Conservation (phyloP, 2,888 invertebrate genomes). For the Pseudococcus longispinus region DNA sequence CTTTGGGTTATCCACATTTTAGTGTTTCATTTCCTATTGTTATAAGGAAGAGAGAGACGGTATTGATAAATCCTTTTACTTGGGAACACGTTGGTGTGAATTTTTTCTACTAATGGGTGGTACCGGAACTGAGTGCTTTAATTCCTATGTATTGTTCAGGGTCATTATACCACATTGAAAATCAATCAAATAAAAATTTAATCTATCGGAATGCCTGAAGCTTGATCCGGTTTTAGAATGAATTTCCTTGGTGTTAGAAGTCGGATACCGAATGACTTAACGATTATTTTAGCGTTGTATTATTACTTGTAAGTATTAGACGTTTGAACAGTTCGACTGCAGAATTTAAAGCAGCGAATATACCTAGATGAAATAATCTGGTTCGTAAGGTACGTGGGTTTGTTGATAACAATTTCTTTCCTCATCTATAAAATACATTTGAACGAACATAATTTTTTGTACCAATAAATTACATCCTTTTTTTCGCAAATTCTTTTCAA, state of each 20-base stretch:
- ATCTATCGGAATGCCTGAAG: not conserved
- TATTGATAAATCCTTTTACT: not conserved
- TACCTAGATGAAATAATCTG: too few species aligned
- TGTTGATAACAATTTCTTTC: not conserved
- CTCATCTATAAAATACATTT: not conserved
- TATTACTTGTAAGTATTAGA: too few species aligned
- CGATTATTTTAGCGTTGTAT: not conserved
- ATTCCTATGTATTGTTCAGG: not conserved
- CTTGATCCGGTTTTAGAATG: not conserved
- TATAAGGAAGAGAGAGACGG: not conserved
- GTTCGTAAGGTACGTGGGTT: too few species aligned
- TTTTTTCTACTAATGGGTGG: not conserved
- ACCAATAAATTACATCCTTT: not conserved
- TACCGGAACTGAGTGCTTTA: conserved; percentile 15
- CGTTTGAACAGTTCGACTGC: too few species aligned
- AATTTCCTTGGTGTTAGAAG: not conserved
- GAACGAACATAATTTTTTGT: too few species aligned
- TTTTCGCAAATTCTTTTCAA: not conserved
- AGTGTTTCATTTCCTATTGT: not conserved
- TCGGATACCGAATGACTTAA: not conserved
- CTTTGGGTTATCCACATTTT: not conserved
- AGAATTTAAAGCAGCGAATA: too few species aligned
- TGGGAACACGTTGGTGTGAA: not conserved
- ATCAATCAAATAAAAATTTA: conserved; percentile 26
- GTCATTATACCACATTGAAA: conserved; percentile 23